Conservation (phyloP, 30 jellyfish, hydroid and myxozoan genomes). For the Hydractinia symbiolongicarpus region DNA sequence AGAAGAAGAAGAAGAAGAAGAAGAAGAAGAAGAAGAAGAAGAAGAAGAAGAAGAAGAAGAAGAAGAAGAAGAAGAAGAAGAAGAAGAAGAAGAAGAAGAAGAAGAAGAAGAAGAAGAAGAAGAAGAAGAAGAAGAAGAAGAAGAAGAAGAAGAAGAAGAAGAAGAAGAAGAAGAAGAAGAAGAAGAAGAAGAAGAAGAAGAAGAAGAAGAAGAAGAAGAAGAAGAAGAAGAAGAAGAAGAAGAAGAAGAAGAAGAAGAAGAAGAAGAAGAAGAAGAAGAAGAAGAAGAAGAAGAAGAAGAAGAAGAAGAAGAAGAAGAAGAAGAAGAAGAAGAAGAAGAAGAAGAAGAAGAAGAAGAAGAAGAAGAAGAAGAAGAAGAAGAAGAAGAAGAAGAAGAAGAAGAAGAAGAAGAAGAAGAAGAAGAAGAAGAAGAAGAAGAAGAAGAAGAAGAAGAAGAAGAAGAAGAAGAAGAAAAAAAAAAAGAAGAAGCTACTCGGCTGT, state of each 20-base stretch:
- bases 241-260: not conserved
- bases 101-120: conserved; percentile 10
- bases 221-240: conserved; percentile 11
- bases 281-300: not conserved
- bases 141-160: conserved; percentile 7
- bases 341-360: conserved; percentile 11
- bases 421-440: conserved; percentile 5
- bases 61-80: conserved; percentile 9
- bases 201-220: conserved; percentile 10
- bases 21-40: conserved; percentile 10
- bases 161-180: conserved; percentile 11
- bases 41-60: conserved; percentile 11
- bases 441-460: conserved; percentile 4
- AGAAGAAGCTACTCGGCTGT: not conserved
- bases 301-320: not conserved
- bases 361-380: conserved; percentile 11
- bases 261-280: conserved; percentile 10
- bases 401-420: conserved; percentile 11
- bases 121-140: conserved; percentile 15
- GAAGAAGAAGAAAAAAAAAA: not conserved
- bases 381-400: conserved; percentile 10
- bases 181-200: conserved; percentile 11
- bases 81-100: conserved; percentile 9
- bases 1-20: conserved; percentile 10
- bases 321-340: conserved; percentile 12